Conservation (phyloP, 2,797 vertebrate species). For the Rhabdomys pumilio region DNA sequence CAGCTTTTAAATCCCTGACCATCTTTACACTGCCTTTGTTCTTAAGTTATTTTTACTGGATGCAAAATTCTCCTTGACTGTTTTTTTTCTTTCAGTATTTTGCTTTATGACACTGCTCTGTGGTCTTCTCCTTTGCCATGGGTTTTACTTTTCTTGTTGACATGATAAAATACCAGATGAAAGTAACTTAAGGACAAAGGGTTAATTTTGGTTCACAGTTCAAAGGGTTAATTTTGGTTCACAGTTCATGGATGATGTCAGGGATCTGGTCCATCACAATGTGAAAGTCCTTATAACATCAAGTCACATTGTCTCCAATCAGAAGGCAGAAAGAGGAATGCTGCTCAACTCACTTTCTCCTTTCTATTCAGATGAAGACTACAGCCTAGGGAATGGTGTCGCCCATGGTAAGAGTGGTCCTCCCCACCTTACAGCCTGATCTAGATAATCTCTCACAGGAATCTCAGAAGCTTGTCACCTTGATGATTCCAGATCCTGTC, state of each 20-base stretch:
- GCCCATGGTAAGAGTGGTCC: background rate
- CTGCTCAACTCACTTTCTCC: background rate
- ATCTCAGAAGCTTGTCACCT: background rate
- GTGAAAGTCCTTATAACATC: background rate
- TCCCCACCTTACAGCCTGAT: background rate
- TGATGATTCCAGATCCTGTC: background rate
- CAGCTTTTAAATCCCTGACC: background rate
- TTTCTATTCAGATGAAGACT: background rate
- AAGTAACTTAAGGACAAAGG: background rate
- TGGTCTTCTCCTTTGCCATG: background rate
- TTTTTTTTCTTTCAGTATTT: constrained; percentile 19
- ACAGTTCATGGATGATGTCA: background rate
- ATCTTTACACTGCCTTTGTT: constrained; percentile 1
- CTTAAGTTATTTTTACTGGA: constrained; percentile 36
- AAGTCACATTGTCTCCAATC: background rate
- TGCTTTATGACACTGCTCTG: constrained; percentile 14
- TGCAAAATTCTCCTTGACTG: background rate
- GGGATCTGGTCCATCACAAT: no score
- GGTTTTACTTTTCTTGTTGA: background rate
- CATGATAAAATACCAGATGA: background rate
- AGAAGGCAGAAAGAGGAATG: background rate
- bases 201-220: no score
- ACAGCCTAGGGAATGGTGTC: background rate
- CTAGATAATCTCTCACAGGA: background rate
- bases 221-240: background rate